These are phyloP conservation scores for Cichlasoma orientale DNA, from an alignment of 2,797 vertebrate species.

Conservation along the genomic window DNA sequence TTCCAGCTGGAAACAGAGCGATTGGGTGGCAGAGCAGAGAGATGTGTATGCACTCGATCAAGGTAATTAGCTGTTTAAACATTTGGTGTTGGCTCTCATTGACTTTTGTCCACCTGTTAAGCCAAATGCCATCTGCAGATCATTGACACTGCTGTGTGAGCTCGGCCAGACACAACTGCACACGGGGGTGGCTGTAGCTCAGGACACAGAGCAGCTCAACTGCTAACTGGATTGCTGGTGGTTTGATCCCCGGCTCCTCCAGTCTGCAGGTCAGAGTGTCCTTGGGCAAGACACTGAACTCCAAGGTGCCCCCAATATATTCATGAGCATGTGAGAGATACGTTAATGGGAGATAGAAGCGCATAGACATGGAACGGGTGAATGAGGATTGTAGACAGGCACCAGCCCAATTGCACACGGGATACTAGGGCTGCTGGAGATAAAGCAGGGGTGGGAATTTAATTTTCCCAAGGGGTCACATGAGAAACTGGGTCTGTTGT, in stretches of 20 bases:
- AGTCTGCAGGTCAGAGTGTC: background rate
- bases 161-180: background rate
- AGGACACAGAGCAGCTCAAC: background rate
- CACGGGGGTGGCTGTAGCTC: background rate
- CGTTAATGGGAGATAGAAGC: background rate
- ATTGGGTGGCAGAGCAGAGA: background rate
- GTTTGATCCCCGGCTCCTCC: background rate
- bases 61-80: conserved; percentile 71
- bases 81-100: conserved; percentile 41
- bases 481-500: background rate
- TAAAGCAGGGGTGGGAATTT: background rate
- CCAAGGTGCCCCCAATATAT: background rate
- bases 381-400: background rate
- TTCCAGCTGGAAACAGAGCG: background rate
- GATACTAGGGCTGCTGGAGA: background rate
- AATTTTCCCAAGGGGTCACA: background rate
- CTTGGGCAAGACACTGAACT: background rate
- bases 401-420: background rate
- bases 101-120: conserved; percentile 65
- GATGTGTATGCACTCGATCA: background rate
- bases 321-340: background rate
- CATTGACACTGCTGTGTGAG: conserved; percentile 64
- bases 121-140: conserved; percentile 55
- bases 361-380: background rate
- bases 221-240: background rate